These are phyloP conservation scores for Erythrocebus patas DNA, from an alignment of 2,113 vertebrate species.

Conservation along the genomic window DNA sequence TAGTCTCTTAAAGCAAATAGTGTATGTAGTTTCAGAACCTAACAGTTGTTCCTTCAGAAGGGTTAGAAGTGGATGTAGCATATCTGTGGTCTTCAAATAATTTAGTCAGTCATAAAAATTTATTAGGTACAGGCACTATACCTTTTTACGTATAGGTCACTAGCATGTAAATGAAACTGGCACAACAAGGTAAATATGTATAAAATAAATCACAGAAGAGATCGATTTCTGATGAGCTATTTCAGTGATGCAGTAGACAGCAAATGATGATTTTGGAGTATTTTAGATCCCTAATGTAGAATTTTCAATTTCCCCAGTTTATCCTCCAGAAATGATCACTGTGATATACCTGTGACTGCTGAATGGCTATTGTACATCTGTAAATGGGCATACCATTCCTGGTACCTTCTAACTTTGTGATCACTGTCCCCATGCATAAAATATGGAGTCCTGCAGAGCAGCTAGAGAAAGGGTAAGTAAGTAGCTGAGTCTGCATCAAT, in stretches of 20 bases:
- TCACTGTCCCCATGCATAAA: not conserved
- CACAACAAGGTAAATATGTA: not conserved
- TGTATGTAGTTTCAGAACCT: slow-evolving; percentile 42
- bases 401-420: not conserved
- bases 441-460: not conserved
- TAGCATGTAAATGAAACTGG: not conserved
- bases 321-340: not conserved
- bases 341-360: not conserved
- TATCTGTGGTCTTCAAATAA: slow-evolving; percentile 31
- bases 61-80: not conserved
- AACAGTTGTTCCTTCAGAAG: slow-evolving; percentile 65
- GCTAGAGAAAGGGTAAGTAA: not conserved
- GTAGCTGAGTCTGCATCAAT: not conserved
- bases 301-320: not conserved
- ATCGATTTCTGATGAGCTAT: not conserved
- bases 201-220: slow-evolving; percentile 18
- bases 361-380: accelerated
- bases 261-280: not conserved
- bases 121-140: not conserved
- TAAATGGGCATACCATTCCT: not conserved
- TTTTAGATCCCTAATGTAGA: not conserved
- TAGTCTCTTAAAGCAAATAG: slow-evolving; percentile 45
- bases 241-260: not conserved
- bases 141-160: not conserved
- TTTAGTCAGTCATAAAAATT: slow-evolving; percentile 49